Evolutionary conservation across 2,113 vertebrate species (phyloP).

Genomic region (Dendropsophus ebraccatus): DNA sequence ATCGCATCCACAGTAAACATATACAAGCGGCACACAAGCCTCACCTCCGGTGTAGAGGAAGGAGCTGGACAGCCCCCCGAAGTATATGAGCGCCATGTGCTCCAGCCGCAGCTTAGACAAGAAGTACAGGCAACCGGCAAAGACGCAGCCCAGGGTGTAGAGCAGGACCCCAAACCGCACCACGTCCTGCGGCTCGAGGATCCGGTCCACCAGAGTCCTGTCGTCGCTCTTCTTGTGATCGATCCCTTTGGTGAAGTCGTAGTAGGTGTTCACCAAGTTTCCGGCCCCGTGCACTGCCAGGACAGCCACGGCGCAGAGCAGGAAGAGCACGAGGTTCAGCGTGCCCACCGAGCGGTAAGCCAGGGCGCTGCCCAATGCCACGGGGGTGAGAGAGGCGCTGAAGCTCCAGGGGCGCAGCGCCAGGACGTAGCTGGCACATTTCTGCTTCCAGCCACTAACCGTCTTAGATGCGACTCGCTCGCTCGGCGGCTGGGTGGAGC

Average conservation of each 20-base stretch:
- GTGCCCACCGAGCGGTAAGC: constrained; percentile 89
- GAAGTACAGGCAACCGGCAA: constrained; percentile 85
- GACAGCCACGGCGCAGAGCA: constrained; percentile 89
- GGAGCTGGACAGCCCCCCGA: constrained; percentile 95
- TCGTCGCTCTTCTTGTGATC: constrained; percentile 99
- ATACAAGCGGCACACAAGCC: neutral
- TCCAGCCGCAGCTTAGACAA: constrained; percentile 88
- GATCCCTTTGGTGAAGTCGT: constrained; percentile 98
- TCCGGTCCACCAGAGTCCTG: constrained; percentile 93
- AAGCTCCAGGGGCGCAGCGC: constrained; percentile 97
- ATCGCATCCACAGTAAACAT: no score
- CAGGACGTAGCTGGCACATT: constrained; percentile 91
- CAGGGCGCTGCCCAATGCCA: constrained; percentile 91
- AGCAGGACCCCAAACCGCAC: constrained; percentile 93
- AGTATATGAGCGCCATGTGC: constrained; percentile 94
- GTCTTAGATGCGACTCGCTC: constrained; percentile 22
- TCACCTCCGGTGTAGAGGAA: constrained; percentile 98
- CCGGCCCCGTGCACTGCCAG: constrained; percentile 94
- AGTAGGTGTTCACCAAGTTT: constrained; percentile 97
- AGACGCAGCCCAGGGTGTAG: constrained; percentile 92
- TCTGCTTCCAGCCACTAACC: constrained; percentile 77
- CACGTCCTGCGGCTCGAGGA: constrained; percentile 92
- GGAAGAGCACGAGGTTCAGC: constrained; percentile 81
- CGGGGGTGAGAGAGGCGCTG: constrained; percentile 91
- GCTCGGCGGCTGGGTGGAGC: neutral